Evolutionary conservation across 2,888 invertebrate genomes (phyloP).

Genomic region (Thalpophila matura): DNA sequence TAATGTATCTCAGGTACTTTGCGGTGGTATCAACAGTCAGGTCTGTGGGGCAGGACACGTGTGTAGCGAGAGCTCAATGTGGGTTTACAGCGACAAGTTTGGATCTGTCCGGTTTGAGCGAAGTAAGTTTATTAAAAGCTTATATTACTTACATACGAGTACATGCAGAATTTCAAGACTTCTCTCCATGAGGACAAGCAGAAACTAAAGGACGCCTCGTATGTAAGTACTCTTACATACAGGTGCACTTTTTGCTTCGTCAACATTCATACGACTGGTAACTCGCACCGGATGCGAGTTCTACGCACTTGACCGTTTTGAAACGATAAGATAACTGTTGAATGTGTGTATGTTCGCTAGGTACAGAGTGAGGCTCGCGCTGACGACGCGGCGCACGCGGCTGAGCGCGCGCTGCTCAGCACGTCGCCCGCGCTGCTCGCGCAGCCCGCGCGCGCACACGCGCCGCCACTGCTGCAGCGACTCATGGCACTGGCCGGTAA

Average conservation of each 20-base stretch:
- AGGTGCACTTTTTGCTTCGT: too few relatives aligned
- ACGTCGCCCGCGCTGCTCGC: slow-evolving; percentile 7
- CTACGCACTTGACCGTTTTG: too few relatives aligned
- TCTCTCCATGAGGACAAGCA: too few relatives aligned
- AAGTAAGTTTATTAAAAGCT: slow-evolving; percentile 1
- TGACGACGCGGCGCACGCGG: slow-evolving; percentile 11
- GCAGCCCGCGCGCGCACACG: neutral
- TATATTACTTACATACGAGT: neutral
- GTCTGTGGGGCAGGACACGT: slow-evolving; percentile 15
- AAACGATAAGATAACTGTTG: too few relatives aligned
- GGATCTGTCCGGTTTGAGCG: slow-evolving; percentile 9
- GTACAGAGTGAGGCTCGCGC: neutral
- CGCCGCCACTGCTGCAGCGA: slow-evolving; percentile 14
- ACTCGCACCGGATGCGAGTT: too few relatives aligned
- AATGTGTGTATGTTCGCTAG: neutral
- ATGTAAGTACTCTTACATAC: too few relatives aligned
- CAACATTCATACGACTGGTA: too few relatives aligned
- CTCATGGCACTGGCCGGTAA: slow-evolving; percentile 28
- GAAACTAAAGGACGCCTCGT: too few relatives aligned
- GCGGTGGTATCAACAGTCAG: slow-evolving; percentile 12
- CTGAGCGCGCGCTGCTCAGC: slow-evolving; percentile 23
- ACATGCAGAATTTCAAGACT: too few relatives aligned
- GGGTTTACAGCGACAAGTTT: slow-evolving; percentile 23
- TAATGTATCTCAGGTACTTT: slow-evolving; percentile 8
- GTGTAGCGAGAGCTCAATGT: slow-evolving; percentile 5